Percentiles rank a stretch among this genome's conserved stretches.
These are phyloP conservation scores for Noctua pronuba DNA, from an alignment of 2,888 invertebrate species.

Conservation along the genomic window DNA sequence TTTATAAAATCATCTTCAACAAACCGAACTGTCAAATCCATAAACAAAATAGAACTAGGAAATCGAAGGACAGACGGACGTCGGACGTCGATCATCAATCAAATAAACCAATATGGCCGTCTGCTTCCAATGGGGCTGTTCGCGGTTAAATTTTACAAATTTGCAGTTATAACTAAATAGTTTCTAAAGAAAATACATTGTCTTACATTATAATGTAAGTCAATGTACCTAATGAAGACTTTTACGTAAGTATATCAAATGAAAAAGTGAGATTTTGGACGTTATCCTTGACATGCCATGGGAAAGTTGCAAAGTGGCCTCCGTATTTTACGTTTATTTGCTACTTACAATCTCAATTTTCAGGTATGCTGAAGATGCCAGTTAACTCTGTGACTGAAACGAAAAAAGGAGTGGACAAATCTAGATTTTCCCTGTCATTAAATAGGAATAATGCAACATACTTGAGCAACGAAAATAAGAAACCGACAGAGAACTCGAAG, in stretches of 20 bases:
- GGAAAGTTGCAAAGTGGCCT: conserved; percentile 79
- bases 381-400: conserved; percentile 86
- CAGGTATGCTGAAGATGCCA: conserved; percentile 91
- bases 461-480: conserved; percentile 81
- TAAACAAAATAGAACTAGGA: conserved; percentile 53
- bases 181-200: conserved; percentile 75
- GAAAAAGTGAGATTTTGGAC: conserved; percentile 64
- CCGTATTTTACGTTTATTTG: conserved; percentile 66
- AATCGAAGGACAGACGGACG: conserved; percentile 62
- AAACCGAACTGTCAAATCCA: conserved; percentile 37
- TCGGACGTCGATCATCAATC: conserved; percentile 72
- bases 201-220: conserved; percentile 88
- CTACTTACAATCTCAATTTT: conserved; percentile 66
- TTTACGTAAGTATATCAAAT: conserved; percentile 81
- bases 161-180: conserved; percentile 76
- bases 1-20: not conserved
- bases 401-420: conserved; percentile 86
- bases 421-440: conserved; percentile 85
- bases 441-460: conserved; percentile 85
- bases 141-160: conserved; percentile 79
- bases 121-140: conserved; percentile 80
- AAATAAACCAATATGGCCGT: conserved; percentile 86
- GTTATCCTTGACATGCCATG: conserved; percentile 84
- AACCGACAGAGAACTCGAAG: conserved; percentile 74
- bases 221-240: conserved; percentile 82